phyloP scores from a whole-genome alignment of 1,140 invertebrate species.

The Triops cancriformis region DNA sequence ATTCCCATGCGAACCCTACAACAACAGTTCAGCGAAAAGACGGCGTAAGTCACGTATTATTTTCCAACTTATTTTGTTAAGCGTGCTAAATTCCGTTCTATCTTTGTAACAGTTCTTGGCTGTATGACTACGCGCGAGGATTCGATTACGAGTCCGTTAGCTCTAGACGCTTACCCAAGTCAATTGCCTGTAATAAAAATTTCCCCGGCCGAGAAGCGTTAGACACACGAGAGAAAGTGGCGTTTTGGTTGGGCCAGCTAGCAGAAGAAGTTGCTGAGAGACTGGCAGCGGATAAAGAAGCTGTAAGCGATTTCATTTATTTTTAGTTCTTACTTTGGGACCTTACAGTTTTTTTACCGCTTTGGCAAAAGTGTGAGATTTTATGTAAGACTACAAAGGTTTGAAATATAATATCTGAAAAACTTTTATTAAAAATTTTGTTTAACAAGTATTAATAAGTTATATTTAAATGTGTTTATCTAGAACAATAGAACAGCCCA shows the following conservation, averaged over 20 bases:
- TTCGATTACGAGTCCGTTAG: slow-evolving; percentile 79
- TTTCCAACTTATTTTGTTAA: not conserved
- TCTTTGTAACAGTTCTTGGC: slow-evolving; percentile 55
- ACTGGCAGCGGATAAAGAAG: slow-evolving; percentile 61
- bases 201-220: slow-evolving; percentile 77
- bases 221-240: slow-evolving; percentile 56
- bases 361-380: too few relatives aligned
- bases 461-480: not conserved
- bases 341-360: too few relatives aligned
- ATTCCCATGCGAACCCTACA: slow-evolving; percentile 60
- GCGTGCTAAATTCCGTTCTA: not conserved
- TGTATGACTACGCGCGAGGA: slow-evolving; percentile 78
- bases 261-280: slow-evolving; percentile 73
- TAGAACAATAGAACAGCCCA: slow-evolving; percentile 35
- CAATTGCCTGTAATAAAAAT: slow-evolving; percentile 90
- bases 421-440: too few relatives aligned
- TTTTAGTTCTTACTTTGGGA: not conserved
- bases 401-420: too few relatives aligned
- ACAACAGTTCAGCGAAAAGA: slow-evolving; percentile 70
- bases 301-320: slow-evolving; percentile 32
- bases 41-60: slow-evolving; percentile 49
- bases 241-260: slow-evolving; percentile 72
- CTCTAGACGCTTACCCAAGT: slow-evolving; percentile 74
- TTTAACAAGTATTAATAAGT: not conserved
- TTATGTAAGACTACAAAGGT: too few relatives aligned